Conservation (phyloP, 2,888 invertebrate species). For the Zygogramma bicolorata region DNA sequence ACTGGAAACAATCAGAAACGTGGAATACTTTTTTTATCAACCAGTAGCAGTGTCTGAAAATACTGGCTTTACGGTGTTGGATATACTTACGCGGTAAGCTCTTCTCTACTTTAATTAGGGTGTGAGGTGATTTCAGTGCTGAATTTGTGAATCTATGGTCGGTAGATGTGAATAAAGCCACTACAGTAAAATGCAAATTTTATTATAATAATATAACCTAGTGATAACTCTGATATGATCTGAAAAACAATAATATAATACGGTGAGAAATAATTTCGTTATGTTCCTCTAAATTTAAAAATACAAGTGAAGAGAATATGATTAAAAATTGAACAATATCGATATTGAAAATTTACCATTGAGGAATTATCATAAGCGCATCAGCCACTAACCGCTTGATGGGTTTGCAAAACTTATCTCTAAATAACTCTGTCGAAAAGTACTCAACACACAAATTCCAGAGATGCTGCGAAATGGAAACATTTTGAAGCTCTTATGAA, state of each 20-base stretch:
- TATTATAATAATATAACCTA: slow-evolving; percentile 43
- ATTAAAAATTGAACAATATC: no score
- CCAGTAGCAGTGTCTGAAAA: neutral
- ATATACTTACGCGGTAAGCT: slow-evolving; percentile 33
- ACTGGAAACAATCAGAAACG: neutral
- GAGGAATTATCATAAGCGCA: neutral
- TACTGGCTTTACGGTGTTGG: slow-evolving; percentile 4
- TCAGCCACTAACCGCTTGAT: neutral
- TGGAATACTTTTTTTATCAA: neutral
- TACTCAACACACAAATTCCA: neutral
- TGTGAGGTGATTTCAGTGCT: slow-evolving; percentile 22
- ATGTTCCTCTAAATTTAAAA: slow-evolving; percentile 6
- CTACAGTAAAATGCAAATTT: slow-evolving; percentile 44
- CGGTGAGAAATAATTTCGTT: slow-evolving; percentile 20
- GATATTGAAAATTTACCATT: slow-evolving; percentile 4
- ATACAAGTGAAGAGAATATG: slow-evolving; percentile 25
- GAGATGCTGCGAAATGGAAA: neutral
- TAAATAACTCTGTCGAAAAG: neutral
- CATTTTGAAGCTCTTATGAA: neutral
- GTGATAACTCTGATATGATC: slow-evolving; percentile 35
- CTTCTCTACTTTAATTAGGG: slow-evolving; percentile 2
- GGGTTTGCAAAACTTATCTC: neutral
- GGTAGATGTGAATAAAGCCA: slow-evolving; percentile 38
- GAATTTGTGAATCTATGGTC: slow-evolving; percentile 4
- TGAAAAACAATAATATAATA: slow-evolving; percentile 32